phyloP scores from a whole-genome alignment of 2,888 invertebrate species.

The Drosophila borborema region DNA sequence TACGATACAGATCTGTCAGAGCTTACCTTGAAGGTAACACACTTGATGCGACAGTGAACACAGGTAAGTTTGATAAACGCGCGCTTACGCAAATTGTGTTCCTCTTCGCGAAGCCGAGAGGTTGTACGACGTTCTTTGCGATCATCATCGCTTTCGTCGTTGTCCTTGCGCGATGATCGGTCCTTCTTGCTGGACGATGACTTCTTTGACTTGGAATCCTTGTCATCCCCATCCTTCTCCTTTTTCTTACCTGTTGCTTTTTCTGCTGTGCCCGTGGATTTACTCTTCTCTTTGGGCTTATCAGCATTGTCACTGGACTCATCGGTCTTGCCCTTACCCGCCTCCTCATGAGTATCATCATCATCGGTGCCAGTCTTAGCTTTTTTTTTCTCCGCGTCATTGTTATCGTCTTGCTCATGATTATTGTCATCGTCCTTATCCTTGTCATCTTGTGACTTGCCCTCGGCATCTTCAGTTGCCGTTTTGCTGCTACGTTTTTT shows the following conservation, averaged over 20 bases:
- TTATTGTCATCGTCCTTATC: slow-evolving; percentile 57
- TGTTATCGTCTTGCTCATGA: slow-evolving; percentile 58
- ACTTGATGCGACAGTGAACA: slow-evolving; percentile 91
- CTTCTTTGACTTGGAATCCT: slow-evolving; percentile 75
- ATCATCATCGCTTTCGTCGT: slow-evolving; percentile 83
- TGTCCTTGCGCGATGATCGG: slow-evolving; percentile 74
- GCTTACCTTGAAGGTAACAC: slow-evolving; percentile 89
- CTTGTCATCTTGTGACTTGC: slow-evolving; percentile 83
- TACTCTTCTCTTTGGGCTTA: slow-evolving; percentile 75
- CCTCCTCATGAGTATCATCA: slow-evolving; percentile 50
- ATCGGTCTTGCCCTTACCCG: slow-evolving; percentile 82
- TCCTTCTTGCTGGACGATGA: slow-evolving; percentile 71
- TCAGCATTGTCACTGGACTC: slow-evolving; percentile 80
- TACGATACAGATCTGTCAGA: background rate
- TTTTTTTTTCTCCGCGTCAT: slow-evolving; percentile 70
- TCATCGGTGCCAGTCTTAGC: slow-evolving; percentile 58
- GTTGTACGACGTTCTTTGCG: slow-evolving; percentile 65
- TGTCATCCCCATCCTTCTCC: slow-evolving; percentile 81
- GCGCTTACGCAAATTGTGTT: slow-evolving; percentile 72
- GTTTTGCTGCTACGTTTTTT: slow-evolving; percentile 68
- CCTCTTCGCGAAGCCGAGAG: slow-evolving; percentile 77
- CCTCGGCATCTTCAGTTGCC: slow-evolving; percentile 52
- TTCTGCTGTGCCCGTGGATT: slow-evolving; percentile 54
- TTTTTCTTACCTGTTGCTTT: slow-evolving; percentile 84
- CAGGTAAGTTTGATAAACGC: slow-evolving; percentile 90